These are phyloP conservation scores for Boleophthalmus pectinirostris DNA, from an alignment of 2,113 vertebrate genomes.

Conservation along the genomic window DNA sequence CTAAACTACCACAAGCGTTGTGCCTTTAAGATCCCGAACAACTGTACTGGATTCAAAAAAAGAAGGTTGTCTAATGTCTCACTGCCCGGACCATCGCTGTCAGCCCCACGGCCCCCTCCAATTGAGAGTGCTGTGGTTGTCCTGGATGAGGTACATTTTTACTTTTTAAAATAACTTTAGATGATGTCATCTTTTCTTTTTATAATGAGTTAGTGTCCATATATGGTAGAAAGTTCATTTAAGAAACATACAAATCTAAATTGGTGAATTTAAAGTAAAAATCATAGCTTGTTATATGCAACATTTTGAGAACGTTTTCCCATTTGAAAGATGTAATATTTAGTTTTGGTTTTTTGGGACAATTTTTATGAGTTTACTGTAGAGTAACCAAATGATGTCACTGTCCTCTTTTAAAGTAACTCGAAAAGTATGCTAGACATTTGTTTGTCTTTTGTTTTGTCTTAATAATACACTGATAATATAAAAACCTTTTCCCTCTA, in stretches of 20 bases:
- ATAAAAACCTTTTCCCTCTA: not conserved
- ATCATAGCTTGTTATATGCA: too few species aligned
- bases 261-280: too few species aligned
- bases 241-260: too few species aligned
- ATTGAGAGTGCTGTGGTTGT: slow-evolving; percentile 79
- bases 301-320: too few species aligned
- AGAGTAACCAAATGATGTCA: too few species aligned
- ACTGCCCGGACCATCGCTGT: slow-evolving; percentile 88
- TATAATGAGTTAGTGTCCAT: not conserved
- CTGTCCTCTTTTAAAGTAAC: too few species aligned
- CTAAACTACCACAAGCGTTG: slow-evolving; percentile 98
- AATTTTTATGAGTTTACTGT: too few species aligned
- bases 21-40: slow-evolving; percentile 98
- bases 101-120: slow-evolving; percentile 84
- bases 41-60: slow-evolving; percentile 94
- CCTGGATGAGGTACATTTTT: slow-evolving; percentile 85
- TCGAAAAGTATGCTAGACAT: too few species aligned
- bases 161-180: not conserved
- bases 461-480: too few species aligned
- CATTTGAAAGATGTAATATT: too few species aligned
- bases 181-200: not conserved
- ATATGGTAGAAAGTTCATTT: not conserved
- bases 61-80: slow-evolving; percentile 93
- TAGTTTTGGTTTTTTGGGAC: too few species aligned
- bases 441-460: too few species aligned